Evolutionary conservation across 2,113 vertebrate species (phyloP), one percentile per base, ranked within the genome.

Genomic region (Anguilla rostrata): DNA sequence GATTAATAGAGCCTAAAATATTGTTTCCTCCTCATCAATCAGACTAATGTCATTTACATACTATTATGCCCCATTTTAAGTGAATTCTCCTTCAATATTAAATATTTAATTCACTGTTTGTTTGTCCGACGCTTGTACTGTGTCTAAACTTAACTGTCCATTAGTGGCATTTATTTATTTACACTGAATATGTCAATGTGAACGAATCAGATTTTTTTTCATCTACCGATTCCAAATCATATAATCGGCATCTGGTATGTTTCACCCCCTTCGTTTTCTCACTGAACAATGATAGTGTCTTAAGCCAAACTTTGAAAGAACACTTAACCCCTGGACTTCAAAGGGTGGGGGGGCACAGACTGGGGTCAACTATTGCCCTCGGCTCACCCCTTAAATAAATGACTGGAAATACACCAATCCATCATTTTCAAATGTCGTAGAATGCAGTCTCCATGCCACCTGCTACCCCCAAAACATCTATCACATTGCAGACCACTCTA

Each of bases 261-360:
- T 82, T 82, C n/a, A 15, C 22, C 1, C 26, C 81, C 43, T n/a
- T 53, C 20, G 1, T 7, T n/a, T 22, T 53, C 49, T 41, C 22
- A 26, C 46, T 29, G 43, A 60, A 34, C n/a, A 63, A 83, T 43
- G 9, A 43, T 49, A 39, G 22, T 83, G 53, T 83, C 18, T 53
- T 63, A 1, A 40, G 83, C 29, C 14, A 12, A 57, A 22, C 16
- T 57, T 60, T 53, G 53, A 83, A 53, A 22, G 46, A 40, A 39
- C 41, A 46, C 29, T 60, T 63, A 83, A 83, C 29, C 83, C 82
- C 53, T 12, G 81, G 46, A 82, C 81, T 82, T 82, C 80, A 81
- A 81, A 81, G 80, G 39, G 29, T 63, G 15, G 16, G 49, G 49
- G 20, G 34, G 18, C 83, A 40, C 8, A 40, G 34, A n/a, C 57